phyloP scores from a whole-genome alignment of 2,888 invertebrate species.

The Hypolimnas misippus region DNA sequence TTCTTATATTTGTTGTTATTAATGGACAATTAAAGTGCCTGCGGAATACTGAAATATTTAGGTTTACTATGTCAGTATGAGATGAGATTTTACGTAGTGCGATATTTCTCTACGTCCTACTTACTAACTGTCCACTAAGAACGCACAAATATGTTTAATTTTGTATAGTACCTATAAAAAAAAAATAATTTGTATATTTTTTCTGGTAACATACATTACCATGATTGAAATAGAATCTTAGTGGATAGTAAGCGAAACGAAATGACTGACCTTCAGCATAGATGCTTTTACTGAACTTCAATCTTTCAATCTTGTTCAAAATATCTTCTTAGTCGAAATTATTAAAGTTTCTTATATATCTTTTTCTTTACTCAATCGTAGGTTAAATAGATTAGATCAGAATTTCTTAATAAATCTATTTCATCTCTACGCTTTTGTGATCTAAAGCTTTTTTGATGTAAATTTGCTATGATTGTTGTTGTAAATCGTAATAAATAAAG shows the following conservation, averaged over 20 bases:
- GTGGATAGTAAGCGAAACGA: conserved; percentile 19
- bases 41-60: conserved; percentile 29
- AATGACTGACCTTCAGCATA: conserved; percentile 37
- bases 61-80: conserved; percentile 21
- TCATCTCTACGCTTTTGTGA: conserved; percentile 33
- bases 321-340: conserved; percentile 12
- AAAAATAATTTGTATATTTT: background rate
- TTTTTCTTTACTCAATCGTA: conserved; percentile 20
- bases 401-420: conserved; percentile 20
- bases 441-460: conserved; percentile 29
- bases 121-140: conserved; percentile 15
- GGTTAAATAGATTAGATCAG: conserved; percentile 13
- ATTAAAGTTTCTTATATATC: conserved; percentile 2
- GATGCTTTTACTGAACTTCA: conserved; percentile 15
- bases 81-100: background rate
- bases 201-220: background rate
- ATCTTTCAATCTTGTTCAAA: background rate
- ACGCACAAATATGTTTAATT: conserved; percentile 5
- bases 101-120: conserved; percentile 2
- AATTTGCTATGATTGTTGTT: conserved; percentile 17
- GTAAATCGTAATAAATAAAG: conserved; percentile 26
- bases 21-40: conserved; percentile 36
- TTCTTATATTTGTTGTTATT: conserved; percentile 18
- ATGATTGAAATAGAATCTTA: conserved; percentile 5
- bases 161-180: background rate